These are phyloP conservation scores for Percopsis omiscomaycus DNA, from an alignment of 2,797 vertebrate species.

Conservation along the genomic window DNA sequence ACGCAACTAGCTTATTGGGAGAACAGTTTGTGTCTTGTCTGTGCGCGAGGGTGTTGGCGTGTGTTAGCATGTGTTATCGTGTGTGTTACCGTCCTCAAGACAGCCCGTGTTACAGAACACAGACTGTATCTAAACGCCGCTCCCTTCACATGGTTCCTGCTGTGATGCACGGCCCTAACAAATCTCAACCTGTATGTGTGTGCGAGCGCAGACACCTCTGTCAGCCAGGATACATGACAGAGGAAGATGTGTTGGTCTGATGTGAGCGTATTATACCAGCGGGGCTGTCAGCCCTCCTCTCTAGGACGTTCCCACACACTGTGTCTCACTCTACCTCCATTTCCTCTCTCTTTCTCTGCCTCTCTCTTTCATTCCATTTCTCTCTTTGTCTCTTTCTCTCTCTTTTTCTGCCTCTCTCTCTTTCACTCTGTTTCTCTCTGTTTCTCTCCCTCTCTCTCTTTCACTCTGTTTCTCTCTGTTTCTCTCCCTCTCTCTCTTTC, in stretches of 20 bases:
- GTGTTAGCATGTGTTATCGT: too few species aligned
- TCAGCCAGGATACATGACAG: constrained; percentile 3
- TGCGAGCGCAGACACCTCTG: too few species aligned
- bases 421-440: constrained; percentile 35
- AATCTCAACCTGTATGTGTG: too few species aligned
- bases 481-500: constrained; percentile 5
- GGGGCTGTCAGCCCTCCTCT: constrained; percentile 43
- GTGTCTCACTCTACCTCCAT: constrained; percentile 12
- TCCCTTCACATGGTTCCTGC: too few species aligned
- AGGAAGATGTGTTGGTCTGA: constrained; percentile 53
- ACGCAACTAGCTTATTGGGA: too few species aligned
- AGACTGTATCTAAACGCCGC: too few species aligned
- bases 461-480: not conserved
- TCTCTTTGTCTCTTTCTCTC: constrained; percentile 6
- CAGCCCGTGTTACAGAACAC: too few species aligned
- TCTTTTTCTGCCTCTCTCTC: constrained; percentile 15
- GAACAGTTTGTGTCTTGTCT: too few species aligned
- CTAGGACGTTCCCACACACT: not conserved
- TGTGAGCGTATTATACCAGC: constrained; percentile 59
- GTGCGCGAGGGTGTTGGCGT: too few species aligned
- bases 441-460: constrained; percentile 16
- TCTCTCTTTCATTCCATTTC: not conserved
- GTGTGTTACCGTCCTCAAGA: too few species aligned
- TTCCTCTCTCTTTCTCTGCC: too few species aligned
- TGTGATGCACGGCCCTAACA: too few species aligned